phyloP scores from a whole-genome alignment of 2,797 vertebrate genomes.

The Onychomys leucogaster region DNA sequence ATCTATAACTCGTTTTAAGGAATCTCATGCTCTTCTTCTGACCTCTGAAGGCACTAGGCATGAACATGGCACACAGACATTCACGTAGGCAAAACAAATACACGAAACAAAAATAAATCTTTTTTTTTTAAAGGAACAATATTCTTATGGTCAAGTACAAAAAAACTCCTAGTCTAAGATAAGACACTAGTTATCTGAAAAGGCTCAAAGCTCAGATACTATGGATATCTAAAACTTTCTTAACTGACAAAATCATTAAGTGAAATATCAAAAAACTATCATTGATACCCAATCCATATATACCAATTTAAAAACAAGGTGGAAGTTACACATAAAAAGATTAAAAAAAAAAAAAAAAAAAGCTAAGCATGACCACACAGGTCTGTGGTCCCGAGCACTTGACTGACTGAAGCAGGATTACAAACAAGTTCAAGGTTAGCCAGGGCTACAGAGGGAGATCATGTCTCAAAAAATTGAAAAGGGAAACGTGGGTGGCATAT shows the following conservation, averaged over 20 bases:
- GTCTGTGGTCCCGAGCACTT: neutral
- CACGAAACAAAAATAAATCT: neutral
- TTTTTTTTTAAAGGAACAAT: neutral
- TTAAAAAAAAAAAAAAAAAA: neutral
- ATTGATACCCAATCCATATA: neutral
- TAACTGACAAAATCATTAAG: neutral
- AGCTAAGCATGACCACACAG: neutral
- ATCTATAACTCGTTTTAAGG: neutral
- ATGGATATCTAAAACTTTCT: neutral
- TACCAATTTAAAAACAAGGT: neutral
- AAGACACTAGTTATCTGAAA: neutral
- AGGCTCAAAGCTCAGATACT: neutral
- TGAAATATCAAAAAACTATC: neutral
- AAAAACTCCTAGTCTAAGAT: neutral
- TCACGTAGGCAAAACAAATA: neutral
- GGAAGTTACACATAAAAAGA: neutral
- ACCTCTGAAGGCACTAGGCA: neutral
- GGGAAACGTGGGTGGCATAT: neutral
- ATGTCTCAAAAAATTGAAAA: neutral
- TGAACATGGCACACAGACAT: neutral
- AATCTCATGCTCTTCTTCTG: neutral
- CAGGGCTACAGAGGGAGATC: neutral
- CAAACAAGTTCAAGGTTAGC: neutral
- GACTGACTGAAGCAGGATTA: neutral
- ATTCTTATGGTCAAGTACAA: neutral